Base-by-base conservation (phyloP, 2,113 vertebrate species). In the Porphyrio hochstetteri region DNA sequence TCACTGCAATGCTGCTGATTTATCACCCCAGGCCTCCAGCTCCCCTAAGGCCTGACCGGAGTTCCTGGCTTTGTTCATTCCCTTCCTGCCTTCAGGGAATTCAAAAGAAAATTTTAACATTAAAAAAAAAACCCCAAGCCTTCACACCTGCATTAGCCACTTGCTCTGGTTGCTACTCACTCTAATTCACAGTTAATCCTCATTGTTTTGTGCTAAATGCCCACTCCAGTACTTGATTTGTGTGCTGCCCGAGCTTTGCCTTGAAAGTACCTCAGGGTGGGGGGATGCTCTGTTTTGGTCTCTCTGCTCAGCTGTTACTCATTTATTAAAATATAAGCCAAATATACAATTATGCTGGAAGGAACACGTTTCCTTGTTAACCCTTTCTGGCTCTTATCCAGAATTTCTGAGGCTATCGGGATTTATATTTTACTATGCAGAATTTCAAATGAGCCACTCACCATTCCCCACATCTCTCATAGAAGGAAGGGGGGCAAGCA, bases 271-370 rank as follows among this genome's bases (percentile, higher is more conserved):
- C 53, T 88, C 89, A 35, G 77, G 18, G 25, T 16, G 38, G 65
- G 61, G 57, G 52, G 28, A 71, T 55, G 80, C 57, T 75, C 59
- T 88, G 48, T 90, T 57, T 60, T 68, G 94, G 74, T 86, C 75
- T 80, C 84, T 77, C 70, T 71, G 84, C 82, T 96, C 96, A 97
- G 94, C 95, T 96, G 96, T 91, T 96, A 75, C 46, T 92, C 95
- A 94, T 96, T 97, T 96, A 65, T 93, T 81, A 87, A 78, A 94
- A 84, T 57, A 90, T 33, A 96, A 95, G 82, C 93, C 90, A 95
- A 92, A 95, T 46, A 86, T 28, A 93, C 74, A 94, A 64, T 82
- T 89, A 55, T 11, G 7, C 61, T 90, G 72, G 74, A 88, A 44
- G 18, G 36, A 96, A 79, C 68, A 81, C 16, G 10, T 87, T 86